Evolutionary conservation across 2,113 vertebrate species (phyloP), one percentile per base, ranked within the genome.

Genomic region (Canis aureus): DNA sequence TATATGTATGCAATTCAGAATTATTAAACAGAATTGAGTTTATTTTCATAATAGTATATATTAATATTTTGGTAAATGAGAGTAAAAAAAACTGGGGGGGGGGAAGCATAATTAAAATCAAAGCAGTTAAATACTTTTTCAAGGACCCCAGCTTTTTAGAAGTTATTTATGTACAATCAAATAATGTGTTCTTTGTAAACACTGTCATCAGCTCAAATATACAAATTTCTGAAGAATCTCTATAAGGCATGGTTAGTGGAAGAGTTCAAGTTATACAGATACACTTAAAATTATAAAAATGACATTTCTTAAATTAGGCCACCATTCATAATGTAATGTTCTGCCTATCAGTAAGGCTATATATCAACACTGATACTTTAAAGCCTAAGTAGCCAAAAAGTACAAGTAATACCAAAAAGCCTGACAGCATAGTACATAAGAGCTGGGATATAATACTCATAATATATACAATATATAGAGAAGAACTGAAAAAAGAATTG

Each of bases 1-100:
- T 95, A 66, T 20, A 80, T n/a, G 27, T 69, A 35, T 59, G 91
- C 23, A 95, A 95, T 62, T 87, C 55, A 83, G 62, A 89, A 89
- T 1, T 71, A 3, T 95, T 76, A 95, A 78, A 96, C 2, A 97
- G 35, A 97, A 95, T 5, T 94, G 19, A 11, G 13, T 57, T 89
- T 91, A 73, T 91, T 93, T 95, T 83, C 81, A 82, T 32, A 94
- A 92, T 29, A 79, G 62, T 79, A 89, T 62, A 69, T 82, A 83
- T 59, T 49, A 95, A 80, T 83, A 86, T 60, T 94, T 95, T 92
- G 22, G 38, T 96, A 94, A 86, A 84, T 25, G 90, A 93, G 43
- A 95, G 32, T 35, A 62, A 90, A 95, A 89, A 79, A 43, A 11
- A 51, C 27, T 59, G 62, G 11, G 38, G 43, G 43, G 43, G 43